Evolutionary conservation across 2,797 vertebrate genomes (phyloP).

Genomic region (Hypotaenidia okinawae): DNA sequence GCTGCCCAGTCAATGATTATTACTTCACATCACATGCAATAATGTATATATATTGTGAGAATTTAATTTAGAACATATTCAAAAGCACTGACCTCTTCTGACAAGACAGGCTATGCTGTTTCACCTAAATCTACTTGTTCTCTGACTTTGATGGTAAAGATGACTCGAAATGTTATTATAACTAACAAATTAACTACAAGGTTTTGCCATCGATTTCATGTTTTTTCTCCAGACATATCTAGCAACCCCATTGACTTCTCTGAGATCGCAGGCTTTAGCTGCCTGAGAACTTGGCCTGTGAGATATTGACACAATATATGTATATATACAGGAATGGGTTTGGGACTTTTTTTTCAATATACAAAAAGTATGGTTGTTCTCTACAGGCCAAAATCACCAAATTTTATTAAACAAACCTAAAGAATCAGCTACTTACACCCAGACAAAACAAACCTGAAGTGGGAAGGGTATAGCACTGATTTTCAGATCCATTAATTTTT

Average conservation of each 20-base stretch:
- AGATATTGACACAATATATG: background rate
- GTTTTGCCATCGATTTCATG: background rate
- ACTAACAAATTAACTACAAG: background rate
- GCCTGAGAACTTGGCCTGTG: background rate
- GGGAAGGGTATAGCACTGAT: background rate
- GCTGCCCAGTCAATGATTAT: fast-evolving
- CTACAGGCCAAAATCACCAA: background rate
- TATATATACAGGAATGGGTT: background rate
- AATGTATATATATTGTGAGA: background rate
- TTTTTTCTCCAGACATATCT: background rate
- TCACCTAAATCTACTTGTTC: background rate
- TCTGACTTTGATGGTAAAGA: background rate
- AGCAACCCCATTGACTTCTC: background rate
- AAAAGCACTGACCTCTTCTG: background rate
- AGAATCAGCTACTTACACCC: background rate
- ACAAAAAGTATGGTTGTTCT: background rate
- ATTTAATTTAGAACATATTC: background rate
- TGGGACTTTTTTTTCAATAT: background rate
- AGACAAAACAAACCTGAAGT: background rate
- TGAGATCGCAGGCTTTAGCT: background rate
- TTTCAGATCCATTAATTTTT: background rate
- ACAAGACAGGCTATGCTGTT: background rate
- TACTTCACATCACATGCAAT: background rate
- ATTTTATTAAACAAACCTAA: background rate
- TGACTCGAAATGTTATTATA: background rate